Conservation (phyloP, 2,113 vertebrate species). For the Spea multiplicata region DNA sequence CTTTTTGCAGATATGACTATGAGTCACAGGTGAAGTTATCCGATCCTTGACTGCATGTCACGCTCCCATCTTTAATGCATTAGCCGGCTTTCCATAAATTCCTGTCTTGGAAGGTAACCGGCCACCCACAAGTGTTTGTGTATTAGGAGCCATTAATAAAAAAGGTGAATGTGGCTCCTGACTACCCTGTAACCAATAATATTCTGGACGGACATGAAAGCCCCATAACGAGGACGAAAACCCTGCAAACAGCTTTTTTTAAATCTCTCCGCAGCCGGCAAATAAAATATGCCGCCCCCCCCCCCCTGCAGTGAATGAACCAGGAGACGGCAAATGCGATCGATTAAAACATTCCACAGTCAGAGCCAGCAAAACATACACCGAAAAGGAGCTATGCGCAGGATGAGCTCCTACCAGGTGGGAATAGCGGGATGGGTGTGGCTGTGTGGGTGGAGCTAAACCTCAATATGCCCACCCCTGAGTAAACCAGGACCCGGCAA, state of each 20-base stretch:
- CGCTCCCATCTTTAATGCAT: not conserved
- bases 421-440: too few species aligned
- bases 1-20: too few species aligned
- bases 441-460: too few species aligned
- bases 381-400: too few species aligned
- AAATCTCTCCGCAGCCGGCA: not conserved
- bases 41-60: not conserved
- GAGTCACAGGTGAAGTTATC: too few species aligned
- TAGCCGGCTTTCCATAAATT: not conserved
- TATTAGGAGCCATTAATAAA: accelerated
- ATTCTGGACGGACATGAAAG: accelerated
- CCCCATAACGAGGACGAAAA: not conserved
- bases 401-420: too few species aligned
- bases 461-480: too few species aligned
- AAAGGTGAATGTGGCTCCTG: slow-evolving; percentile 3
- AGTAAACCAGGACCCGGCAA: too few species aligned
- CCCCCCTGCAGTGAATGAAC: not conserved
- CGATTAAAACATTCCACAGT: too few species aligned
- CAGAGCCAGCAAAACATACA: too few species aligned
- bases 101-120: not conserved
- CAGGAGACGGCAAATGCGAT: not conserved
- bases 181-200: not conserved
- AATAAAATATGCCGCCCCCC: not conserved
- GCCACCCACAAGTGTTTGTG: slow-evolving; percentile 24
- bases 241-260: not conserved